phyloP scores from a whole-genome alignment of 2,888 invertebrate species.

The Xestoiulus laeticollis region DNA sequence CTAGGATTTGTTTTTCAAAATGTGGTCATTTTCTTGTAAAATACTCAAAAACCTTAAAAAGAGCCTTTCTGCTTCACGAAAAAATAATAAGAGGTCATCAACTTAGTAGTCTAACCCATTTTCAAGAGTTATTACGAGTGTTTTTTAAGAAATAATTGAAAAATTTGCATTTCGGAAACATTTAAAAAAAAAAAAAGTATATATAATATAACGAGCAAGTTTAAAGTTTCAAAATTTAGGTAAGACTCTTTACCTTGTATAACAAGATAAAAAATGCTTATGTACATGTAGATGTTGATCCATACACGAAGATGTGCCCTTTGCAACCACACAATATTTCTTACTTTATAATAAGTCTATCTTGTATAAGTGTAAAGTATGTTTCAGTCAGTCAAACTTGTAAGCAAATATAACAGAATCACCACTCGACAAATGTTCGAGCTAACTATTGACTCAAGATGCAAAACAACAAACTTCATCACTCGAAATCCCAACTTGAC shows the following conservation, averaged over 20 bases:
- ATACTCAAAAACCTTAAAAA: background rate
- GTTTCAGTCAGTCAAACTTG: background rate
- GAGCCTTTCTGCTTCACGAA: background rate
- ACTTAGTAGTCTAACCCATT: background rate
- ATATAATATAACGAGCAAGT: background rate
- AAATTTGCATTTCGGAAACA: background rate
- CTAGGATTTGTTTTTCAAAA: background rate
- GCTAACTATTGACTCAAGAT: background rate
- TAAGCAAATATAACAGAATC: background rate
- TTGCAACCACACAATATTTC: background rate
- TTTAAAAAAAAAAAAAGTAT: background rate
- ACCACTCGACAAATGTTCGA: background rate
- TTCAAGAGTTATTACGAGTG: background rate
- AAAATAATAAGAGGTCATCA: background rate
- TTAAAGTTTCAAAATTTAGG: background rate
- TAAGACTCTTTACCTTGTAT: background rate
- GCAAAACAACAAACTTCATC: background rate
- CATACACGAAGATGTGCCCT: background rate
- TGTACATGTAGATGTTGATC: background rate
- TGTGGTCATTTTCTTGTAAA: background rate
- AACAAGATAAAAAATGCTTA: background rate
- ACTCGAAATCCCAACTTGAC: background rate
- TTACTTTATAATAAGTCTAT: background rate
- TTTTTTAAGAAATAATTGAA: background rate
- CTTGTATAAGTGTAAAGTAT: background rate